phyloP scores from a whole-genome alignment of 2,888 invertebrate species.

The Chouioia cunea region DNA sequence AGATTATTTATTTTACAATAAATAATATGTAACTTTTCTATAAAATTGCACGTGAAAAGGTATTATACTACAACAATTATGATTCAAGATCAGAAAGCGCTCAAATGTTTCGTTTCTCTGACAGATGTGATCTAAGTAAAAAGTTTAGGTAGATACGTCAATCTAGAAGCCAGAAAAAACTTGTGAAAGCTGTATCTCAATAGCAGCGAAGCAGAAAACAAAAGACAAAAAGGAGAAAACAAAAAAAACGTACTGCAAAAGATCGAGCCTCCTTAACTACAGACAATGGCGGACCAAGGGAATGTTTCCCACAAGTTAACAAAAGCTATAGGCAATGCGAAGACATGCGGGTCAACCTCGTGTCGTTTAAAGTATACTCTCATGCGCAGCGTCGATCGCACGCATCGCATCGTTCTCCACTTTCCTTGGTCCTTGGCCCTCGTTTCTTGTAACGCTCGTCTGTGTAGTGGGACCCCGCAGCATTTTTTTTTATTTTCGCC shows the following conservation, averaged over 20 bases:
- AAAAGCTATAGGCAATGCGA: conserved; percentile 40
- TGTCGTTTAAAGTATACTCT: too few relatives aligned
- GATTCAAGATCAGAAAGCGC: too few relatives aligned
- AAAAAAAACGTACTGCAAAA: conserved; percentile 13
- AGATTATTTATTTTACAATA: too few relatives aligned
- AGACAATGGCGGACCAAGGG: background rate
- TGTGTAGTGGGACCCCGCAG: conserved; percentile 9
- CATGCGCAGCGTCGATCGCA: background rate
- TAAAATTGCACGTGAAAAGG: too few relatives aligned
- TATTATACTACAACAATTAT: too few relatives aligned
- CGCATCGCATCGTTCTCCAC: conserved; percentile 16
- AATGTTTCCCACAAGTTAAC: conserved; percentile 52
- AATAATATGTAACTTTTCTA: too few relatives aligned
- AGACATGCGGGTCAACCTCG: conserved; percentile 51
- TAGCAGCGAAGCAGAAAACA: background rate
- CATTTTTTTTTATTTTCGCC: conserved; percentile 43
- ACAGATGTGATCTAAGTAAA: too few relatives aligned
- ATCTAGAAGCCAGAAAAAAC: background rate
- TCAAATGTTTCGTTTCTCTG: too few relatives aligned
- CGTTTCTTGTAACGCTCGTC: too few relatives aligned
- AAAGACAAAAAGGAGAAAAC: conserved; percentile 5
- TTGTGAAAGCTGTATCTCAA: background rate
- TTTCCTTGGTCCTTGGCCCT: too few relatives aligned
- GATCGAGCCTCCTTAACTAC: background rate
- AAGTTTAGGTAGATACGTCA: too few relatives aligned